A percentile compares a stretch with the other conserved stretches of the same genome.
These are phyloP conservation scores for Plodia interpunctella DNA, from an alignment of 1,140 invertebrate genomes.

Conservation along the genomic window DNA sequence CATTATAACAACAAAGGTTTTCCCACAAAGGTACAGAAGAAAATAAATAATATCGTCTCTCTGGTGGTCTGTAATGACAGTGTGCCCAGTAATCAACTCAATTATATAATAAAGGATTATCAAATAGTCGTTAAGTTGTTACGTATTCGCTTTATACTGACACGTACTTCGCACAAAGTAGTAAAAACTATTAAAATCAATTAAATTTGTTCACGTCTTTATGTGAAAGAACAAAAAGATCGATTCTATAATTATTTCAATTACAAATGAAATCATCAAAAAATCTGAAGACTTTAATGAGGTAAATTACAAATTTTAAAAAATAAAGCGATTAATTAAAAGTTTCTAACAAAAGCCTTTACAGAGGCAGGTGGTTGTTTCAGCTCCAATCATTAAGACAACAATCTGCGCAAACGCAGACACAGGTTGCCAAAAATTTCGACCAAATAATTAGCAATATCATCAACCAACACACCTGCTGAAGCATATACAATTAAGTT, in stretches of 20 bases:
- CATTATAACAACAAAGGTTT: neutral
- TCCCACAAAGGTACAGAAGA: constrained; percentile 29
- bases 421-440: constrained; percentile 27
- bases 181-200: too few relatives aligned
- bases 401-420: constrained; percentile 19
- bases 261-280: too few relatives aligned
- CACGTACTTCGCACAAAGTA: neutral
- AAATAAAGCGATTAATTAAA: neutral
- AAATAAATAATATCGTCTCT: neutral
- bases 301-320: neutral
- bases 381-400: constrained; percentile 23
- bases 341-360: neutral
- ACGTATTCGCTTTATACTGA: neutral
- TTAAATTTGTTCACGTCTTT: too few relatives aligned
- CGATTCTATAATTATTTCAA: too few relatives aligned
- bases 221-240: too few relatives aligned
- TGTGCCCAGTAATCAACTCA: neutral
- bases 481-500: constrained; percentile 8
- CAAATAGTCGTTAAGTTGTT: neutral
- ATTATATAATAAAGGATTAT: constrained; percentile 5
- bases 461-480: constrained; percentile 29
- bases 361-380: constrained; percentile 20
- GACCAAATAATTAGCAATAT: constrained; percentile 22
- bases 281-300: too few relatives aligned
- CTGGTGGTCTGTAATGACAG: neutral